Conservation (phyloP, 2,888 invertebrate species). For the Brachycybe producta region DNA sequence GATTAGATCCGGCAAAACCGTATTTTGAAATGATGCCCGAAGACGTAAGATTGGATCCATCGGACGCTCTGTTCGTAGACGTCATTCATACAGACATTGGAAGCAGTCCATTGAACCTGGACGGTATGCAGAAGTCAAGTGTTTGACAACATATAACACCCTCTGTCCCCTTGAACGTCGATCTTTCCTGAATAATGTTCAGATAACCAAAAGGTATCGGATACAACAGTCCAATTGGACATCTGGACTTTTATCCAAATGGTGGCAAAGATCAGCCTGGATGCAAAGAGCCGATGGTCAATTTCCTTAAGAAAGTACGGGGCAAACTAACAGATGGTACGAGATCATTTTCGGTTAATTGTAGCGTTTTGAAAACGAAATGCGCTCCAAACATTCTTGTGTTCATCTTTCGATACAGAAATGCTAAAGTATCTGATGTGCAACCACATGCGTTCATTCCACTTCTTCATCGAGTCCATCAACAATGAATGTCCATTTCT, state of each 20-base stretch:
- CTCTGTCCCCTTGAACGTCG: neutral
- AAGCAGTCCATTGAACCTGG: constrained; percentile 64
- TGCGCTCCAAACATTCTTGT: neutral
- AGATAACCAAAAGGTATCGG: too few species aligned
- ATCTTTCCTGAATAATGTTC: too few species aligned
- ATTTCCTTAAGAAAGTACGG: constrained; percentile 45
- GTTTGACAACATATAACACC: neutral
- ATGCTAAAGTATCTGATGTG: constrained; percentile 62
- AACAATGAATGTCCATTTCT: constrained; percentile 60
- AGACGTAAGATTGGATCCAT: constrained; percentile 64
- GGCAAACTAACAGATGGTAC: constrained; percentile 10
- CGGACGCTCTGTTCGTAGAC: constrained; percentile 74
- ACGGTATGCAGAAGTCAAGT: constrained; percentile 26
- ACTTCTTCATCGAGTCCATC: constrained; percentile 72
- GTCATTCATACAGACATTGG: constrained; percentile 85
- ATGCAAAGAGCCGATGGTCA: constrained; percentile 43
- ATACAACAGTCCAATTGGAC: constrained; percentile 28
- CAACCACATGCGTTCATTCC: constrained; percentile 72
- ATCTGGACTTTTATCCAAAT: constrained; percentile 36
- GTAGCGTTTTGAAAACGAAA: neutral
- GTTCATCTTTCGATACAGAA: constrained; percentile 33
- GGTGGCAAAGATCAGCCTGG: constrained; percentile 35
- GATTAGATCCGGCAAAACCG: constrained; percentile 79
- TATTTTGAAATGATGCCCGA: constrained; percentile 74
- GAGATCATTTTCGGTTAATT: neutral